Evolutionary conservation across 2,888 invertebrate genomes (phyloP).

Genomic region (Piscicola geometra): DNA sequence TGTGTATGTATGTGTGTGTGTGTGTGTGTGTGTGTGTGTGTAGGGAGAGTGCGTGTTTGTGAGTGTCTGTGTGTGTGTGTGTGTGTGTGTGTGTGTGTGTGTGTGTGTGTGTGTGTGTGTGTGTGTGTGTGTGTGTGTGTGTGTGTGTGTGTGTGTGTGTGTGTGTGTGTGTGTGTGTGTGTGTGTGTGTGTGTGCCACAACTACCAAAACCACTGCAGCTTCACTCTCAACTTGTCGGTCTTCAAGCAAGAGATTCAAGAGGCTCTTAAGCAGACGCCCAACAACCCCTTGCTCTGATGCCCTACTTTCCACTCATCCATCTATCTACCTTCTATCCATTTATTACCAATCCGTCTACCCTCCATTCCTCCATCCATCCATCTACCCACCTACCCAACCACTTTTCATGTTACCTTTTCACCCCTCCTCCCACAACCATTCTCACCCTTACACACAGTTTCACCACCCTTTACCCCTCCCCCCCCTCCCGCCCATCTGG

Average conservation of each 20-base stretch:
- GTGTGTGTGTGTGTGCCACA: neutral
- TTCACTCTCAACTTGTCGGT: neutral
- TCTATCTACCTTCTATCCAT: neutral
- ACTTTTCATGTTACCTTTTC: neutral
- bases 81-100: neutral
- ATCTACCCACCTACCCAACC: neutral
- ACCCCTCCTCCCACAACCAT: neutral
- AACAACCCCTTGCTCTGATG: neutral
- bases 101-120: too few species aligned
- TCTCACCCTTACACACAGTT: neutral
- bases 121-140: too few species aligned
- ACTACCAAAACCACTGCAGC: neutral
- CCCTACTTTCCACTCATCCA: neutral
- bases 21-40: neutral
- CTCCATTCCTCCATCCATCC: neutral
- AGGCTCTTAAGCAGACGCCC: neutral
- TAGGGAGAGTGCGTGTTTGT: neutral
- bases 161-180: neutral
- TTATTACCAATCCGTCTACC: neutral
- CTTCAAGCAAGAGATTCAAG: slow-evolving; percentile 4
- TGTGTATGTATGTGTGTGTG: neutral
- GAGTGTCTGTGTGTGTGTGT: neutral
- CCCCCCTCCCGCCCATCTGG: neutral
- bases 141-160: neutral
- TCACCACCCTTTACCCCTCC: neutral